Evolutionary conservation across 2,888 invertebrate genomes (phyloP).

Genomic region (Tineola bisselliella): DNA sequence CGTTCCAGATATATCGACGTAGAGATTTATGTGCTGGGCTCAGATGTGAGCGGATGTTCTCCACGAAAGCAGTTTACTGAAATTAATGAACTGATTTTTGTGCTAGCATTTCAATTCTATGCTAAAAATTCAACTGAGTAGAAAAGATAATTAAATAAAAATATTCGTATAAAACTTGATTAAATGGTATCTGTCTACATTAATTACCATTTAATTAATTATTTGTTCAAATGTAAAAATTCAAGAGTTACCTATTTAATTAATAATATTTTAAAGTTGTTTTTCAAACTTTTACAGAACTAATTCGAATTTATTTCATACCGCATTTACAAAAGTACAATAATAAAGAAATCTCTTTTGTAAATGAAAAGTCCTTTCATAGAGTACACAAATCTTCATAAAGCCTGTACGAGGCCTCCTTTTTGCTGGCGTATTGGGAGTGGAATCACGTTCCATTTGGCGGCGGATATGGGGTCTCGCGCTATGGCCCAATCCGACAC

Average conservation of each 20-base stretch:
- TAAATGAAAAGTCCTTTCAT: conserved; percentile 13
- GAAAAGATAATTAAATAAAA: not conserved
- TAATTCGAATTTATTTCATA: conserved; percentile 7
- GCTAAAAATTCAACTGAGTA: not conserved
- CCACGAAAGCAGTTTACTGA: not conserved
- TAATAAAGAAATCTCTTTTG: conserved; percentile 11
- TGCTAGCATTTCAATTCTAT: not conserved
- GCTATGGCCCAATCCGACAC: conserved; percentile 44
- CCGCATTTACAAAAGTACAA: conserved; percentile 1
- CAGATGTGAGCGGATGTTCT: conserved; percentile 11
- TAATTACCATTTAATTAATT: not conserved
- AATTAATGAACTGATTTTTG: conserved; percentile 5
- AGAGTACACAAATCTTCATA: conserved; percentile 17
- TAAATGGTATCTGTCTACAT: not conserved
- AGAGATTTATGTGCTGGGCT: conserved; percentile 16
- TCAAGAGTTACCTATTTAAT: not conserved
- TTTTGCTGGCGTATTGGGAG: conserved; percentile 36
- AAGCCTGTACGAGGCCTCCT: conserved; percentile 20
- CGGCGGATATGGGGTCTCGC: conserved; percentile 52
- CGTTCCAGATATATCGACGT: conserved; percentile 16
- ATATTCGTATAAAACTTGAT: not conserved
- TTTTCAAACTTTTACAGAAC: not conserved
- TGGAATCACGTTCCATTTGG: conserved; percentile 53
- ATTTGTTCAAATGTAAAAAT: not conserved
- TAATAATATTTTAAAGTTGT: not conserved